These are phyloP conservation scores for Peromyscus californicus DNA, from an alignment of 2,113 vertebrate genomes.

Conservation along the genomic window DNA sequence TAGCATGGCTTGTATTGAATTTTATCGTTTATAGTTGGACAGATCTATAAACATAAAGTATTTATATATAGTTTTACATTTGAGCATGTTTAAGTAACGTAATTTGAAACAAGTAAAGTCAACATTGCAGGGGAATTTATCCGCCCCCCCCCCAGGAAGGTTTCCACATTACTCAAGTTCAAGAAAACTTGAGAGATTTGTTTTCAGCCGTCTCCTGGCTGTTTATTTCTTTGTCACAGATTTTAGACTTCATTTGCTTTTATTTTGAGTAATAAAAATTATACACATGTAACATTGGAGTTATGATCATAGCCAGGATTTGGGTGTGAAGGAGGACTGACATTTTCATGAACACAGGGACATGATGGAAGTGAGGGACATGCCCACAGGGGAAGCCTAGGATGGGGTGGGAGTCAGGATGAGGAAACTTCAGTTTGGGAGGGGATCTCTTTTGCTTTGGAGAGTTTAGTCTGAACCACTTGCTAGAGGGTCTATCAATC, in stretches of 20 bases:
- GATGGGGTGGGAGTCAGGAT: no score
- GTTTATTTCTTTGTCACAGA: background rate
- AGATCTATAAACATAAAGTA: conserved; percentile 69
- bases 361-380: background rate
- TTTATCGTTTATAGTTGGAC: conserved; percentile 69
- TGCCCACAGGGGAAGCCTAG: rapidly evolving
- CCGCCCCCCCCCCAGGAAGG: background rate
- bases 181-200: background rate
- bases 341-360: rapidly evolving
- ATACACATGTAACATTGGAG: background rate
- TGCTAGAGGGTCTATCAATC: background rate
- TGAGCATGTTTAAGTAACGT: conserved; percentile 68
- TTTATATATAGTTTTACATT: conserved; percentile 75
- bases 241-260: conserved; percentile 35
- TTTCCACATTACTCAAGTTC: conserved; percentile 14
- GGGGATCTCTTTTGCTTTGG: background rate
- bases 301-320: background rate
- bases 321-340: background rate
- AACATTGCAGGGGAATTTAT: conserved; percentile 9
- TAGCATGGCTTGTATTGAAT: conserved; percentile 62
- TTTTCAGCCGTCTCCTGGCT: background rate
- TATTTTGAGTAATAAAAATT: background rate
- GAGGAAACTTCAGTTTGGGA: background rate
- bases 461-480: background rate
- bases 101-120: conserved; percentile 76